Evolutionary conservation across 2,797 vertebrate genomes (phyloP).

Genomic region (Podargus strigoides): DNA sequence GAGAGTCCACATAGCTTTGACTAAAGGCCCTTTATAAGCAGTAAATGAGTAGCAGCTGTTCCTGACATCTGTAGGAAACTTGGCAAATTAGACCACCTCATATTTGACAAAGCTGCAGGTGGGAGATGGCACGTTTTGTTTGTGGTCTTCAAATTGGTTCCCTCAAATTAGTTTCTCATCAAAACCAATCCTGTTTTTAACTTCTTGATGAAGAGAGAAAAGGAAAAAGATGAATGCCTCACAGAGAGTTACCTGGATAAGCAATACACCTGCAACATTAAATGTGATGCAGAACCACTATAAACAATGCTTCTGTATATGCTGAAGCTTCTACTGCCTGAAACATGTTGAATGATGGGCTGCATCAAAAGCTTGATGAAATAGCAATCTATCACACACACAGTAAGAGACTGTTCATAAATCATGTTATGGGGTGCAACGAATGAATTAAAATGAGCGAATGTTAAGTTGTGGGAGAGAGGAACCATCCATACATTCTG

Average conservation of each 20-base stretch:
- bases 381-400: neutral
- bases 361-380: slow-evolving; percentile 13
- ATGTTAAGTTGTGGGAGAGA: neutral
- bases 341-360: slow-evolving; percentile 4
- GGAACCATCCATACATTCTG: neutral
- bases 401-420: neutral
- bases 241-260: slow-evolving; percentile 12
- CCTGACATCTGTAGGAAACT: neutral
- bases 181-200: slow-evolving; percentile 2
- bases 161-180: neutral
- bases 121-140: neutral
- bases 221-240: neutral
- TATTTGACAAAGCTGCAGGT: neutral
- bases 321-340: neutral
- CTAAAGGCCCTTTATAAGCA: neutral
- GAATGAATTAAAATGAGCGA: neutral
- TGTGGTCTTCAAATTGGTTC: slow-evolving; percentile 19
- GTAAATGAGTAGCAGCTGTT: slow-evolving; percentile 7
- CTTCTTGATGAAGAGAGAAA: slow-evolving; percentile 11
- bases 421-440: neutral
- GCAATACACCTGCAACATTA: neutral
- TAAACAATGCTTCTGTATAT: neutral
- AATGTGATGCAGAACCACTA: neutral
- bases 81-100: slow-evolving; percentile 11
- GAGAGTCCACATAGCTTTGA: neutral